Conservation (phyloP, 2,113 vertebrate genomes). For the Mugil cephalus region DNA sequence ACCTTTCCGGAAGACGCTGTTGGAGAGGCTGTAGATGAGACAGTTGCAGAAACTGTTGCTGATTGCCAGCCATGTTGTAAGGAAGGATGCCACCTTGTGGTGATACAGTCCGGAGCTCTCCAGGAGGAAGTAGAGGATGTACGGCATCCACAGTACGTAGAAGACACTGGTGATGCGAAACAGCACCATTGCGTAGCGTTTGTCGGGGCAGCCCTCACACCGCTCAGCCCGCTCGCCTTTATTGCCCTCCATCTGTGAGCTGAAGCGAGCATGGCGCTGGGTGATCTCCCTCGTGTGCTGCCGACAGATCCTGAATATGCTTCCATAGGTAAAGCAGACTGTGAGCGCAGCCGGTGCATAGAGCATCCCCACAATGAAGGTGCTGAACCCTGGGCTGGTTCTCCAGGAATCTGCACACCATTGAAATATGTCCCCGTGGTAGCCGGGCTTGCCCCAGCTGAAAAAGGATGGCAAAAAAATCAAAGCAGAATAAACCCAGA, state of each 20-base stretch:
- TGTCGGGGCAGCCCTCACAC: conserved; percentile 87
- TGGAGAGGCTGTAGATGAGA: conserved; percentile 95
- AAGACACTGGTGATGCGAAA: conserved; percentile 95
- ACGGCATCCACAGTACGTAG: conserved; percentile 94
- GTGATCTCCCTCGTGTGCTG: conserved; percentile 94
- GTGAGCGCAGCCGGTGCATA: conserved; percentile 91
- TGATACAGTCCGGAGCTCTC: conserved; percentile 89
- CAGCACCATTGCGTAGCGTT: conserved; percentile 92
- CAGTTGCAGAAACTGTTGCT: conserved; percentile 98
- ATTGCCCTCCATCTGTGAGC: conserved; percentile 77
- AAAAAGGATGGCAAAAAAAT: conserved; percentile 92
- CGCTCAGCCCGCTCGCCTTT: conserved; percentile 80
- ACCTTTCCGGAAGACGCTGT: conserved; percentile 93
- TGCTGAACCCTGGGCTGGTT: conserved; percentile 88
- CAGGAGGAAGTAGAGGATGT: conserved; percentile 93
- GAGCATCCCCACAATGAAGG: conserved; percentile 90
- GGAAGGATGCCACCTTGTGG: conserved; percentile 88
- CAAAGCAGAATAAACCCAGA: conserved; percentile 91
- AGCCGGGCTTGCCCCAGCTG: conserved; percentile 82
- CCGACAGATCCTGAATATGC: conserved; percentile 94
- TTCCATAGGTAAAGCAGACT: conserved; percentile 94
- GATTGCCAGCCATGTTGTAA: conserved; percentile 95
- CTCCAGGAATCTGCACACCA: conserved; percentile 91
- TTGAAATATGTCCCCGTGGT: conserved; percentile 90
- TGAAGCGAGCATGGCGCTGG: conserved; percentile 90